Base-by-base conservation (phyloP, 1,140 invertebrate species). In the Drosophila miranda region DNA sequence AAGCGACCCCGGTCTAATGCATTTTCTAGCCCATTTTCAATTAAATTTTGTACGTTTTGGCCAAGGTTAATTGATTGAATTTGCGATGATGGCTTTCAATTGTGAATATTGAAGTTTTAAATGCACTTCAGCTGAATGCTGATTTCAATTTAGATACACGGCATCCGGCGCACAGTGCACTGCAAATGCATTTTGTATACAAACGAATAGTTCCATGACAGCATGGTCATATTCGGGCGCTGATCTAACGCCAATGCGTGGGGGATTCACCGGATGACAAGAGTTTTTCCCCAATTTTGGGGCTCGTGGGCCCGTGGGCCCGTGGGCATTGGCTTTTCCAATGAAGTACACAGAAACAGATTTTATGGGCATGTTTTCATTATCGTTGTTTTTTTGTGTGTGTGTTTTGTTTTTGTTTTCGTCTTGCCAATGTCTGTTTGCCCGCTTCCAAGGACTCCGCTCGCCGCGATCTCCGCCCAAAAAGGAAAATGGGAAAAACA, bases 21-120 rank as follows among this genome's bases (percentile, higher is more conserved):
- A 80, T 86, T 81, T 69, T 64, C 61, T 68, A 72, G 80, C 71
- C 75, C 70, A 79, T 83, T 84, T 83, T 84, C 72, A 84, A 84
- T 84, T 83, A 76, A 77, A 64, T 68, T 80, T 63, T 59, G 78
- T 68, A 61, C 72, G 75, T 78, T 76, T 73, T 60, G 59, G 54
- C 60, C 81, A 86, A 84, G 81, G 81, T 84, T 87, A 86, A 86
- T 84, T 79, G 53, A 68, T 50, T 38, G 52, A 68, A 67, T 72
- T 77, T 57, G 50, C 60, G 57, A 73, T 78, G 66, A 69, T 69
- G 66, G 66, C 70, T 73, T 66, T 62, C 55, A 81, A 78, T 81
- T 76, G 67, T 34, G 50, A 82, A 73, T 78, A 59, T 63, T 80
- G 71, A 83, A 84, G 80, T 84, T 86, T 68, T 54, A 60, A 74